These are phyloP conservation scores for Lepus townsendii DNA, from an alignment of 2,797 vertebrate genomes.

Conservation along the genomic window DNA sequence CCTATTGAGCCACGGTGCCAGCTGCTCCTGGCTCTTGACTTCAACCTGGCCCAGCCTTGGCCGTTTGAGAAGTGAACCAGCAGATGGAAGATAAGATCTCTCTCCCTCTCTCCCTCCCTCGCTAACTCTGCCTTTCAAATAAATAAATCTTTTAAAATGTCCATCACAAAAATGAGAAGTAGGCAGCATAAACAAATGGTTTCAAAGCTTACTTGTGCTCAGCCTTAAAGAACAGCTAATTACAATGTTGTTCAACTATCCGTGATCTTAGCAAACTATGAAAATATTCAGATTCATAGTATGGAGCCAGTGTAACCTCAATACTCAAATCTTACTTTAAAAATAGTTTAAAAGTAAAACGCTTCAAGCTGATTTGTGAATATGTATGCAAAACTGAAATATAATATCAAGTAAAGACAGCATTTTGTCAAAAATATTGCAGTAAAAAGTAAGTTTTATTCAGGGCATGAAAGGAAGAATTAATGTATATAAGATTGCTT, in stretches of 20 bases:
- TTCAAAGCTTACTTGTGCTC: background rate
- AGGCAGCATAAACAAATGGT: background rate
- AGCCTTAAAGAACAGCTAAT: background rate
- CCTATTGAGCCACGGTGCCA: too few species aligned
- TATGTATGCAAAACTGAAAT: slow-evolving; percentile 37
- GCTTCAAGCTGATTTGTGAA: slow-evolving; percentile 4
- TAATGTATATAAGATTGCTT: background rate
- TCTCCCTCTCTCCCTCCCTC: too few species aligned
- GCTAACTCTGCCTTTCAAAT: too few species aligned
- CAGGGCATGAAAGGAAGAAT: background rate
- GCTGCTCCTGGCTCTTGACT: too few species aligned
- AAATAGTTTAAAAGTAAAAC: background rate
- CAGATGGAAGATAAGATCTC: too few species aligned
- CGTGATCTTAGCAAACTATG: slow-evolving; percentile 8
- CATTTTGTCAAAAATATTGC: slow-evolving; percentile 23
- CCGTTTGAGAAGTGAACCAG: too few species aligned
- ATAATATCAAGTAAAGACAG: background rate
- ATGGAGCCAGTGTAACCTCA: background rate
- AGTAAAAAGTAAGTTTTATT: slow-evolving; percentile 33
- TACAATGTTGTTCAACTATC: slow-evolving; percentile 22
- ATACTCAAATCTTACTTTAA: background rate
- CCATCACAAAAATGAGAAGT: background rate
- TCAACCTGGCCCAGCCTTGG: too few species aligned
- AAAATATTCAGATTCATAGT: slow-evolving; percentile 2
- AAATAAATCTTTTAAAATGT: too few species aligned